phyloP scores from a whole-genome alignment of 1,140 invertebrate genomes.

The Pemphigus obesinymphae region DNA sequence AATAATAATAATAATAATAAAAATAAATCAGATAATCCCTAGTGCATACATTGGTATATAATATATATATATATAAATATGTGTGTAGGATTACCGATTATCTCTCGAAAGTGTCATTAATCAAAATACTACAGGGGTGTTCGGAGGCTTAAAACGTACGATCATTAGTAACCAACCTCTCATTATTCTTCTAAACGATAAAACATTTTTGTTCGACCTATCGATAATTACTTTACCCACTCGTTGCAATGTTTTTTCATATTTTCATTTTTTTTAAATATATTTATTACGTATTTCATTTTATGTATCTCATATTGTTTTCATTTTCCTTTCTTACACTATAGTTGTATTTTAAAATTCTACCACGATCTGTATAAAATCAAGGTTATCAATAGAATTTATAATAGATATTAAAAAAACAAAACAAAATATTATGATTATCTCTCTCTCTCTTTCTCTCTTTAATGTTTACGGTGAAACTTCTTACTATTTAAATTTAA shows the following conservation, averaged over 20 bases:
- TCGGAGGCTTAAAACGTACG: slow-evolving; percentile 19
- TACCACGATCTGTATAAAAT: neutral
- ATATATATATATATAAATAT: neutral
- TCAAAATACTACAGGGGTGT: neutral
- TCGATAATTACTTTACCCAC: slow-evolving; percentile 4
- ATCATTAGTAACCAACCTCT: slow-evolving; percentile 17
- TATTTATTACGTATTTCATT: neutral
- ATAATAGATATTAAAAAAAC: too few species aligned
- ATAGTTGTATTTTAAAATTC: neutral
- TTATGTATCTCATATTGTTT: neutral
- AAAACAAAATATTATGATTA: too few species aligned
- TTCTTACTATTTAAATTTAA: too few species aligned
- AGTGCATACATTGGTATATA: neutral
- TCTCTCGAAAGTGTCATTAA: neutral
- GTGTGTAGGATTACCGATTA: neutral
- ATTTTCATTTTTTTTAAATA: slow-evolving; percentile 10
- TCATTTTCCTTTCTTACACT: neutral
- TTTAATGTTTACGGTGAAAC: too few species aligned
- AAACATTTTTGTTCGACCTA: neutral
- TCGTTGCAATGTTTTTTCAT: too few species aligned
- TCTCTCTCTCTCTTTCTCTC: too few species aligned
- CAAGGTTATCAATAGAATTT: too few species aligned
- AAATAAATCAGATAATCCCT: neutral
- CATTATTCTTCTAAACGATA: slow-evolving; percentile 33
- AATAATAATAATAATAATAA: neutral